Evolutionary conservation across 2,113 vertebrate genomes (phyloP).

Genomic region (Eupsittula cactorum): DNA sequence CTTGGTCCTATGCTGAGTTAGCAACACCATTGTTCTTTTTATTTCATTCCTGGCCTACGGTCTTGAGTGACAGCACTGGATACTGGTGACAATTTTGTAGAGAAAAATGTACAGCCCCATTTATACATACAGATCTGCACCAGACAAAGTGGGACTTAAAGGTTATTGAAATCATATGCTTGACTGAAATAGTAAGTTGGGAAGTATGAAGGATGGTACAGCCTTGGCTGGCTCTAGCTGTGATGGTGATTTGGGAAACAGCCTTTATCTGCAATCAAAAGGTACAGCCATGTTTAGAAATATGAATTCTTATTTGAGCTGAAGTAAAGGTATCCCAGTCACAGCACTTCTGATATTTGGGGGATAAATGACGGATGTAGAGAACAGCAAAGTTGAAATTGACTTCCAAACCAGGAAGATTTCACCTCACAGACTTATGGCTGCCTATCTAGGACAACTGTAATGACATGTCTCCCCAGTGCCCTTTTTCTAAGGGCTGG

Average conservation of each 20-base stretch:
- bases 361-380: neutral
- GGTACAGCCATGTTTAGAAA: neutral
- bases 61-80: neutral
- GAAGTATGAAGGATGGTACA: neutral
- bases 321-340: neutral
- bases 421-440: neutral
- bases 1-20: neutral
- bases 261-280: neutral
- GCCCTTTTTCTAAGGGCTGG: neutral
- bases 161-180: neutral
- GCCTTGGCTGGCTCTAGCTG: neutral
- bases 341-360: neutral
- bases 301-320: neutral
- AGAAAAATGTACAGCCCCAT: neutral
- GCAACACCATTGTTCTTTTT: neutral
- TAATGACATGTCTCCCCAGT: neutral
- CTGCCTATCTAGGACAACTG: neutral
- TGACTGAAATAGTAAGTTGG: neutral
- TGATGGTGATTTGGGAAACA: neutral
- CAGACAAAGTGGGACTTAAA: neutral
- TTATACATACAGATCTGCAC: neutral
- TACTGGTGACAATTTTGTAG: neutral
- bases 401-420: neutral
- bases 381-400: neutral
- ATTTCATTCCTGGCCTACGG: neutral